Evolutionary conservation across 2,113 vertebrate species (phyloP), one percentile per base, ranked within the genome.

Genomic region (Crotalus helleri): DNA sequence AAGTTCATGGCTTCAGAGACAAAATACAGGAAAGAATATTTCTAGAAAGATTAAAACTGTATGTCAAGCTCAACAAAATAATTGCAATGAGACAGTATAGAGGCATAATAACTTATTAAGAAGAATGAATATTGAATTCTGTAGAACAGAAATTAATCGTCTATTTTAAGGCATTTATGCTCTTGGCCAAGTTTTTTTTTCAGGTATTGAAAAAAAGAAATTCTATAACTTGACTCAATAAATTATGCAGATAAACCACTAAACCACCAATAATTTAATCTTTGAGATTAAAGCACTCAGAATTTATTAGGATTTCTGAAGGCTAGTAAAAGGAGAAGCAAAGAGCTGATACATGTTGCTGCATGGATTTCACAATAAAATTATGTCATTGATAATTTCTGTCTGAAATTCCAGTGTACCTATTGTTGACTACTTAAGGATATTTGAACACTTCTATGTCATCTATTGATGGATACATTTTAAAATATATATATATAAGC

Each of bases 1-100:
- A 1, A 55, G 90, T 91, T 90, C 91, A 58, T 69, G 2, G 3
- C 94, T 96, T 95, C 93, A 91, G 94, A 96, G 94, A 57, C 53
- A 92, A 61, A 90, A 91, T 85, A 57, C 93, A 94, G 90, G 92
- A 91, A 95, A 26, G 17, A 91, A 64, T 10, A 44, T 92, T 97
- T 94, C 88, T 92, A 96, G 93, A 91, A 94, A 93, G 96, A 94
- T 51, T 58, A 90, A 95, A 97, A 96, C 95, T 17, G 85, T 86
- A 89, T 93, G 93, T 86, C 93, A 93, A 96, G 49, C 69, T 95
- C 92, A 94, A 94, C 89, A 94, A 94, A 96, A 96, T 54, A 91
- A 93, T 93, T 95, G 91, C 88, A 49, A 93, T 96, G 88, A 8
- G 88, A 74, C 92, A 87, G 0, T 90, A 90, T 69, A 89, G 88